Evolutionary conservation across 2,797 vertebrate species (phyloP).

Genomic region (Kryptolebias ocellatus): DNA sequence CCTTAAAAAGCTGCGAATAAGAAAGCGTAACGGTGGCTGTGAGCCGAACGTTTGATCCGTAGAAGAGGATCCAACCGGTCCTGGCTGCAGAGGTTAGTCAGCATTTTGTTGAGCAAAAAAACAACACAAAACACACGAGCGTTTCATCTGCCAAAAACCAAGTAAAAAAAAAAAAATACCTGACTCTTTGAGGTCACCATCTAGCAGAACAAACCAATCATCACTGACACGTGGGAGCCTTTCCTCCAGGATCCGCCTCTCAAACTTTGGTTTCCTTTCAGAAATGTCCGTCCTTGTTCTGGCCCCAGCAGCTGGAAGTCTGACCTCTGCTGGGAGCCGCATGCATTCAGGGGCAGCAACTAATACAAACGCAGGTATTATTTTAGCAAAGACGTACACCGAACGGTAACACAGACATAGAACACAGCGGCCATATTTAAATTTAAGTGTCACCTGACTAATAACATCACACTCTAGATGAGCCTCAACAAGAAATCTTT

Average conservation of each 20-base stretch:
- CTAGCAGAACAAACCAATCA: conserved; percentile 82
- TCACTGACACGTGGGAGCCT: conserved; percentile 57
- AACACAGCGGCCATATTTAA: neutral
- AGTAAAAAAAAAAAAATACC: conserved; percentile 58
- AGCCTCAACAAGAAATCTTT: neutral
- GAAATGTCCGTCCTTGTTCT: conserved; percentile 36
- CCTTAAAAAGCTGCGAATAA: conserved; percentile 16
- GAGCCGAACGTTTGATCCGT: neutral
- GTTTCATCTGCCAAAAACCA: conserved; percentile 12
- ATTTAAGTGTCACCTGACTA: neutral
- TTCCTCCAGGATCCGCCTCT: conserved; percentile 63
- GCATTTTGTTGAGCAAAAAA: conserved; percentile 19
- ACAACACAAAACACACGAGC: conserved; percentile 3
- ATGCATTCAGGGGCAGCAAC: conserved; percentile 40
- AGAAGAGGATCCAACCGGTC: conserved; percentile 2
- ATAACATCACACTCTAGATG: neutral
- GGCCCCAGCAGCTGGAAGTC: conserved; percentile 25
- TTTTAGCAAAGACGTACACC: conserved; percentile 6
- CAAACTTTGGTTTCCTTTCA: conserved; percentile 58
- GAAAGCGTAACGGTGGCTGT: conserved; percentile 4
- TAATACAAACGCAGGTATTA: conserved; percentile 55
- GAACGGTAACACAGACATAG: no score
- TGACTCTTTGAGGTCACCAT: conserved; percentile 63
- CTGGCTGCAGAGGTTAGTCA: conserved; percentile 47
- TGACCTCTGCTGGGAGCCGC: conserved; percentile 42